Evolutionary conservation across 2,888 invertebrate species (phyloP), one percentile per base, ranked within the genome.

Genomic region (Ophion costatus): DNA sequence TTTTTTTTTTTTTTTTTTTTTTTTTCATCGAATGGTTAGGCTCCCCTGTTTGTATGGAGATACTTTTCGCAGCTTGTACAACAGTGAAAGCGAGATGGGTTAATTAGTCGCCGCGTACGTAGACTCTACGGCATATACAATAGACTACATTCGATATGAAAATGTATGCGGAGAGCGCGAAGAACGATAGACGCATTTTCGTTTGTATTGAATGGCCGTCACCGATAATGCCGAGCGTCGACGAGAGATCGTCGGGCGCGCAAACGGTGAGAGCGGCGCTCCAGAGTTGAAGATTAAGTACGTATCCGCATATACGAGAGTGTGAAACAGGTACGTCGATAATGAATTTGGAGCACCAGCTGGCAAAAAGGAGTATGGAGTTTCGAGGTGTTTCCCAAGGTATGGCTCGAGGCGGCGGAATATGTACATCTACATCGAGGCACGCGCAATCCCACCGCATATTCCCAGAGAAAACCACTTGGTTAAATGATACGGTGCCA

Each of bases 211-310:
- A 33, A 66, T 33, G 56, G 56, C 33, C 76, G 66, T 42, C 9
- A 11, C 42, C n/a, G 22, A 42, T 33, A 57, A 22, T 61, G 11
- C 69, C 63, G 45, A 29, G 63, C 42, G 75, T 71, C 71, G 80
- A 83, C 76, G 61, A 76, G 71, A 83, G 76, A 80, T 75, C 73
- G 76, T 38, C 71, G 66, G 61, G 51, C 73, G 71, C 64, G 71
- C 69, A 75, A 80, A 4, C 73, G 64, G 84, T 84, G 80, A 84
- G 80, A 80, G 84, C 67, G 73, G 67, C 56, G 38, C 71, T 70
- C 75, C 11, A 0, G 5, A 20, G 67, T 22, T 42, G 17, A 77
- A 73, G 51, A 71, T 77, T 69, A 69, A 80, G 51, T 67, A 77
- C 42, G 67, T 14, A 38, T 29, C 11, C 45, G 38, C 33, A 42